Evolutionary conservation across 1,140 invertebrate genomes (phyloP).

Genomic region (Leptoteleia sp.): DNA sequence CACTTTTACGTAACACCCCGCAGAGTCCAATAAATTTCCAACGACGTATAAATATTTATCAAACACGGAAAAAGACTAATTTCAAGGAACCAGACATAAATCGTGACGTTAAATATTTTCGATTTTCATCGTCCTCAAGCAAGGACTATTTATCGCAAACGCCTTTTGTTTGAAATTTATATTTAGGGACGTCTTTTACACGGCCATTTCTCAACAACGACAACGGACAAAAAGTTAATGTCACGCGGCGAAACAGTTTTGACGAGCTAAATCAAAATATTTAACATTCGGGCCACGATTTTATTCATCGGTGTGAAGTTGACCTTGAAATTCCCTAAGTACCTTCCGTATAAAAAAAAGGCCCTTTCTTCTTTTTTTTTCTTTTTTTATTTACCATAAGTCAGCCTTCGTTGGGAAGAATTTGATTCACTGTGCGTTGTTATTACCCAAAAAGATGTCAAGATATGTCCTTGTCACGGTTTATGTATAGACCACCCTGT

Average conservation of each 20-base stretch:
- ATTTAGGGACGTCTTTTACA: constrained; percentile 3
- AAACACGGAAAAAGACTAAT: constrained; percentile 43
- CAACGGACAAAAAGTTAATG: constrained; percentile 24
- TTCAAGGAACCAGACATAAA: constrained; percentile 51
- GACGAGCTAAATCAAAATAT: constrained; percentile 64
- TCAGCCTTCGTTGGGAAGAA: constrained; percentile 31
- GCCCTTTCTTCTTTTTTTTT: no score
- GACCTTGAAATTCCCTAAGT: constrained; percentile 63
- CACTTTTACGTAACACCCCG: background rate
- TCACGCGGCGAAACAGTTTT: constrained; percentile 51
- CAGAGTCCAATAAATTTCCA: constrained; percentile 19
- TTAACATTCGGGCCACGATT: constrained; percentile 55
- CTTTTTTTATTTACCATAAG: constrained; percentile 17
- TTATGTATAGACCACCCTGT: constrained; percentile 60
- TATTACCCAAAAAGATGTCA: constrained; percentile 45
- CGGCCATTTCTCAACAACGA: constrained; percentile 40
- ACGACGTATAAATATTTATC: constrained; percentile 55
- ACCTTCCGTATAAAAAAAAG: constrained; percentile 59
- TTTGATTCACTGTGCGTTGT: constrained; percentile 41
- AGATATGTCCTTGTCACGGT: constrained; percentile 52
- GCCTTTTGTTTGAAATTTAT: constrained; percentile 56
- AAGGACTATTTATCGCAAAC: constrained; percentile 51
- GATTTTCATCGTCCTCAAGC: constrained; percentile 58
- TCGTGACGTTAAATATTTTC: constrained; percentile 43
- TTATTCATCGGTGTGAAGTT: constrained; percentile 42